Percentiles rank a stretch among this genome's conserved stretches.
These are phyloP conservation scores for Drosophila robusta DNA, from an alignment of 2,888 invertebrate species.

Conservation along the genomic window DNA sequence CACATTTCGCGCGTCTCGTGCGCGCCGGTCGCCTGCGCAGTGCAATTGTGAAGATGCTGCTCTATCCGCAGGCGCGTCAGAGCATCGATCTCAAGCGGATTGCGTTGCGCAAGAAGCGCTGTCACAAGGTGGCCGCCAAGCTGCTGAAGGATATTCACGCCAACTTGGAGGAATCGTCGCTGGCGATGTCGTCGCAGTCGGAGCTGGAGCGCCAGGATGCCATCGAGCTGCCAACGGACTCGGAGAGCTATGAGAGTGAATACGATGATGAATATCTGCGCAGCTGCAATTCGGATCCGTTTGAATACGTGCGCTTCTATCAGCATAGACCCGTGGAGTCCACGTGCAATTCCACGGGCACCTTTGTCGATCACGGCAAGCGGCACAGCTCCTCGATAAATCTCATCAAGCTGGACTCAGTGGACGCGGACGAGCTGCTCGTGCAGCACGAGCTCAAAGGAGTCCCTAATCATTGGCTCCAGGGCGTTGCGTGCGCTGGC, in stretches of 20 bases:
- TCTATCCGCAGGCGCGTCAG: constrained; percentile 88
- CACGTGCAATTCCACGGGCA: constrained; percentile 83
- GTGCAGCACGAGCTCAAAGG: constrained; percentile 69
- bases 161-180: constrained; percentile 27
- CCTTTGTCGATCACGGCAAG: constrained; percentile 86
- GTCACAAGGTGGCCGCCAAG: constrained; percentile 84
- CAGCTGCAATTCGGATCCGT: constrained; percentile 87
- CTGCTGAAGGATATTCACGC: constrained; percentile 84
- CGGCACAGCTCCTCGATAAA: constrained; percentile 82
- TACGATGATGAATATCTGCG: constrained; percentile 70
- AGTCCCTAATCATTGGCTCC: constrained; percentile 84
- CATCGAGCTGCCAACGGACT: constrained; percentile 85
- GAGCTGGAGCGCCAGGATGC: constrained; percentile 87
- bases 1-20: constrained; percentile 91
- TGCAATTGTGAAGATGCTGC: constrained; percentile 90
- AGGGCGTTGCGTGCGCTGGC: constrained; percentile 81
- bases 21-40: constrained; percentile 90
- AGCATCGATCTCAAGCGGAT: constrained; percentile 86
- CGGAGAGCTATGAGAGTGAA: constrained; percentile 85
- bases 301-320: constrained; percentile 89
- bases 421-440: constrained; percentile 48
- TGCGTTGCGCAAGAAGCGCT: constrained; percentile 85
- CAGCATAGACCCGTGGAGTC: constrained; percentile 85
- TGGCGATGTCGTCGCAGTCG: constrained; percentile 53
- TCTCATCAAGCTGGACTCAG: constrained; percentile 80